phyloP scores from a whole-genome alignment of 2,888 invertebrate species.

The Mythimna pallens region DNA sequence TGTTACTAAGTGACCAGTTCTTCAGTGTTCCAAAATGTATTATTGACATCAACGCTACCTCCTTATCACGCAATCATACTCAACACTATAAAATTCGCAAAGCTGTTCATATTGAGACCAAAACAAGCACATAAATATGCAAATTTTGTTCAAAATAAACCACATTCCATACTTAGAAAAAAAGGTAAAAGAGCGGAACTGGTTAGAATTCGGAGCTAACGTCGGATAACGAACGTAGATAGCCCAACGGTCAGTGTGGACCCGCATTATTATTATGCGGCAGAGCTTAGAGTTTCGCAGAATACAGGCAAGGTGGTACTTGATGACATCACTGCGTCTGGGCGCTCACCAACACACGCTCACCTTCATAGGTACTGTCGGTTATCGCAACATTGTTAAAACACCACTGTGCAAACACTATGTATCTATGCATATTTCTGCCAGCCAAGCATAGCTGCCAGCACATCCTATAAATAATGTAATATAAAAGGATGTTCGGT shows the following conservation, averaged over 20 bases:
- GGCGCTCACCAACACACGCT: constrained; percentile 75
- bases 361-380: constrained; percentile 76
- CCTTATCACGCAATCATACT: constrained; percentile 2
- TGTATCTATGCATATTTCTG: constrained; percentile 22
- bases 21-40: constrained; percentile 5
- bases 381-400: constrained; percentile 65
- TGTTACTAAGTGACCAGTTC: constrained; percentile 10
- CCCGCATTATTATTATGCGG: constrained; percentile 85
- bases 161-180: constrained; percentile 70
- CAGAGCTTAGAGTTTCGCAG: constrained; percentile 84
- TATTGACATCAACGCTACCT: not conserved
- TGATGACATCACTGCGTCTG: constrained; percentile 84
- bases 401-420: constrained; percentile 49
- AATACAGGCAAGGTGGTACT: constrained; percentile 79
- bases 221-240: constrained; percentile 77
- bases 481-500: not conserved
- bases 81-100: constrained; percentile 18
- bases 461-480: constrained; percentile 24
- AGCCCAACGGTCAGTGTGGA: constrained; percentile 76
- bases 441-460: constrained; percentile 43
- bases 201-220: constrained; percentile 80
- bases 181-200: constrained; percentile 78
- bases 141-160: constrained; percentile 59
- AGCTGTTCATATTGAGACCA: constrained; percentile 11
- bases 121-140: constrained; percentile 51